Evolutionary conservation across 1,140 invertebrate species (phyloP), one percentile per base, ranked within the genome.

Genomic region (Zaprionus inermis): DNA sequence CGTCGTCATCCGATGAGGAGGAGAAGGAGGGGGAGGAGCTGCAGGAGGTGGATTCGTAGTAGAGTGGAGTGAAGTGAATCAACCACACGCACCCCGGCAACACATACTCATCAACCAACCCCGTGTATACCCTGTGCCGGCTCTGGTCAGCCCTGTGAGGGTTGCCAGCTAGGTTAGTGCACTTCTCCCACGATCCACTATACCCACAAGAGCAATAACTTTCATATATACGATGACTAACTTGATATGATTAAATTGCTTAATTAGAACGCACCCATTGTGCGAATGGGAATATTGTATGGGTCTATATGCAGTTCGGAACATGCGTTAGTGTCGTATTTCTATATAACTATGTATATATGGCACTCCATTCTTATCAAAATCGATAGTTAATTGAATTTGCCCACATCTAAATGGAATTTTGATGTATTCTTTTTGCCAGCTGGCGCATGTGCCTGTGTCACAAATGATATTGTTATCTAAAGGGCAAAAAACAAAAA

Each of bases 321-420:
- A 28, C 30, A 38, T 30, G 59, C 16, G 18, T 32, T 57, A 70
- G 12, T 70, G 57, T 63, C 66, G 18, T 49, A 22, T 22, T 22
- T 22, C 16, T 11, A 46, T 46, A 46, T 9, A 69, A 32, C 44
- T 22, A 22, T 5, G 5, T 11, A 49, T 20, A 74, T 51, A 32
- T 32, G 71, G 49, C 52, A 67, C 70, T 64, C 46, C 24, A 78
- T 63, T 85, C 59, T 86, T 82, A 84, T 84, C 81, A 83, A 76
- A 84, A 86, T 85, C 67, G 63, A 81, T 81, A 69, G 60, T 63
- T 86, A 85, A 85, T 86, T 86, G 81, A 73, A 85, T 86, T 86
- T 60, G 44, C 67, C 51, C 51, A 57, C 69, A 74, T 49, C 72
- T 63, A 58, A 70, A 74, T 70, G 66, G 56, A 28, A 70, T 74